A percentile compares a stretch with the other conserved stretches of the same genome.
phyloP scores from a whole-genome alignment of 2,888 invertebrate species.

The Myopa tessellatipennis region DNA sequence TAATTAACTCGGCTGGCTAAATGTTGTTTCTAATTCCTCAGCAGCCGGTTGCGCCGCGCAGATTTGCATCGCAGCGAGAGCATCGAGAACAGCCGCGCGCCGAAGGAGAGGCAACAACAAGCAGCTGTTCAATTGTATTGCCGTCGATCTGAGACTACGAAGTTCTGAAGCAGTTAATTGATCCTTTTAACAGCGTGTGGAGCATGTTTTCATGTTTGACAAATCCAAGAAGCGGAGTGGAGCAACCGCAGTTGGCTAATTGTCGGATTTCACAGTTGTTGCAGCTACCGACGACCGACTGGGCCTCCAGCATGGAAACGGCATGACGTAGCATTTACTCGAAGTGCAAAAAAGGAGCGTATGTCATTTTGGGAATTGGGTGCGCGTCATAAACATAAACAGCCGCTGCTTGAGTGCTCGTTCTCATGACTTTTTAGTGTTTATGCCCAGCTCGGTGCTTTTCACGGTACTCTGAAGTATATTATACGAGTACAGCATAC shows the following conservation, averaged over 20 bases:
- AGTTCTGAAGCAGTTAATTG: slow-evolving; percentile 18
- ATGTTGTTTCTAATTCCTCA: slow-evolving; percentile 38
- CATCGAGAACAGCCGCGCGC: neutral
- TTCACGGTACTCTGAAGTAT: too few relatives aligned
- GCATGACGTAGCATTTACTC: neutral
- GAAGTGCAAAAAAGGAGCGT: slow-evolving; percentile 21
- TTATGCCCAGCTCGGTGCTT: too few relatives aligned
- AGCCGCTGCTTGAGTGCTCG: neutral
- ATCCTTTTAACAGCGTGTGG: slow-evolving; percentile 32
- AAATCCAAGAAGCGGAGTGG: slow-evolving; percentile 17
- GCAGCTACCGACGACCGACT: neutral
- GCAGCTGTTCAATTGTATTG: neutral
- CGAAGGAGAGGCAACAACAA: neutral
- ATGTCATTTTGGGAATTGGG: slow-evolving; percentile 12
- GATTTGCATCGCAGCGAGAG: slow-evolving; percentile 10
- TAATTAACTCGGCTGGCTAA: slow-evolving; percentile 62
- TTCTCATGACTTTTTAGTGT: too few relatives aligned
- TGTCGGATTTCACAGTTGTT: slow-evolving; percentile 29
- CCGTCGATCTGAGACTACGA: neutral
- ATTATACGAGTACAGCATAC: too few relatives aligned
- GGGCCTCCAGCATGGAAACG: neutral
- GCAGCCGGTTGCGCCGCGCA: neutral
- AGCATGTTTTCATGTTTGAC: slow-evolving; percentile 28
- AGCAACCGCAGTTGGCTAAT: slow-evolving; percentile 21
- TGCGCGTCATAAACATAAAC: neutral